Evolutionary conservation across 2,797 vertebrate species (phyloP).

Genomic region (Hippopotamyrus pictus): DNA sequence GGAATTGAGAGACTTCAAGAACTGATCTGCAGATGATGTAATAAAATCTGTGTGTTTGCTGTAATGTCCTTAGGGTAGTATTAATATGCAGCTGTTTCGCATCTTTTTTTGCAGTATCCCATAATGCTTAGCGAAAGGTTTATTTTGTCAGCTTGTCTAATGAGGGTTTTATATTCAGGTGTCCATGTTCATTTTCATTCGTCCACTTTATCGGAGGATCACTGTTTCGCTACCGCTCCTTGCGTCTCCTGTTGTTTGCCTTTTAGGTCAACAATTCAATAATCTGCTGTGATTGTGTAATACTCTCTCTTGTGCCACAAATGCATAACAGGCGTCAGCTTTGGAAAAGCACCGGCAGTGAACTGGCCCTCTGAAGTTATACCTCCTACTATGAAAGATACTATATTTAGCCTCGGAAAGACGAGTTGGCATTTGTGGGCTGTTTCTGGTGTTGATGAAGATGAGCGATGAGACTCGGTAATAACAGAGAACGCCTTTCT

Average conservation of each 20-base stretch:
- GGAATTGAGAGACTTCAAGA: not conserved
- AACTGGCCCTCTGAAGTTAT: not conserved
- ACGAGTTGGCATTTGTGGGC: not conserved
- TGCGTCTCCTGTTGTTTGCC: not conserved
- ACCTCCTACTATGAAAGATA: not conserved
- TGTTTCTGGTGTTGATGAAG: not conserved
- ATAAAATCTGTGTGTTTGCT: slow-evolving; percentile 19
- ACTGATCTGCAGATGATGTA: not conserved
- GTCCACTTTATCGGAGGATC: not conserved
- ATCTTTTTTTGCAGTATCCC: not conserved
- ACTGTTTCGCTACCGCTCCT: not conserved
- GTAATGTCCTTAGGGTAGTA: slow-evolving; percentile 10
- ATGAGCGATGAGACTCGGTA: not conserved
- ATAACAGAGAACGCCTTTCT: not conserved
- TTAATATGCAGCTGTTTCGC: not conserved
- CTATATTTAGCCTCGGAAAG: not conserved
- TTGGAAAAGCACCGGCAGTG: not conserved
- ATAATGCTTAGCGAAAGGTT: not conserved
- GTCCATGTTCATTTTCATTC: not conserved
- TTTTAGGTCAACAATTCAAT: not conserved
- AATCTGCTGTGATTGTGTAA: not conserved
- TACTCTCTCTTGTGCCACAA: not conserved
- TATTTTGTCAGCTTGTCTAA: slow-evolving; percentile 11
- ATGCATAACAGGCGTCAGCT: not conserved
- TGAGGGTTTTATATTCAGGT: not conserved